Base-by-base conservation (phyloP, 2,113 vertebrate genomes). In the Sardina pilchardus region DNA sequence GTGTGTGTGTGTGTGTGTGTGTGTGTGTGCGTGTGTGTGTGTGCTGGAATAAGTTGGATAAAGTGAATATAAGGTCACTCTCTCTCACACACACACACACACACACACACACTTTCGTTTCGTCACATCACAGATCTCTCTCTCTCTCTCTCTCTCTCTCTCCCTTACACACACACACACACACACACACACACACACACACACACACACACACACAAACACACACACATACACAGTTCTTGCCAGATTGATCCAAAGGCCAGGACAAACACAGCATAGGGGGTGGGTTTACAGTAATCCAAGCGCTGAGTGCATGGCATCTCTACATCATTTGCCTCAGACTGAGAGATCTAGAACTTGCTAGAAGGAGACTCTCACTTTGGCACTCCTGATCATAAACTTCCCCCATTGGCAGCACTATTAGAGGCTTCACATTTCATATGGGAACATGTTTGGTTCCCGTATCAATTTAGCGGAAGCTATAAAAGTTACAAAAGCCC, bases 11-110 rank as follows among this genome's bases (percentile, higher is more conserved):
- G 67, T n/a, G 81, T 82, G 81, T 82, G 81, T 47, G 43, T 83
- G 82, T 83, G 82, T 83, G n/a, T 53, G 47, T 83, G n/a, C 50
- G 81, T 82, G 81, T 82, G 81, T 82, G 82, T 83, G 47, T 16
- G 47, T 16, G 8, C 9, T 8, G 0, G 45, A 8, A 14, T 3
- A 42, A 42, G 39, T 42, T 42, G 39, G 39, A 42, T 42, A 42
- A 42, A 42, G 39, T 42, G 39, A 42, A 42, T 42, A 42, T 42
- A 42, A 42, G 39, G 39, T 42, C 39, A 42, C 39, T n/a, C n/a
- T n/a, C n/a, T n/a, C n/a, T n/a, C n/a, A 42, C 39, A 42, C 39
- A 42, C 39, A 42, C 0, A 42, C 39, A 42, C 39, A 42, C 39
- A 42, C 39, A 42, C 39, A 42, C 39, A 42, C n/a, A n/a, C n/a